Percentiles rank a stretch among this genome's conserved stretches.
Conservation (phyloP, 2,888 invertebrate genomes). For the Synergus japonicus region DNA sequence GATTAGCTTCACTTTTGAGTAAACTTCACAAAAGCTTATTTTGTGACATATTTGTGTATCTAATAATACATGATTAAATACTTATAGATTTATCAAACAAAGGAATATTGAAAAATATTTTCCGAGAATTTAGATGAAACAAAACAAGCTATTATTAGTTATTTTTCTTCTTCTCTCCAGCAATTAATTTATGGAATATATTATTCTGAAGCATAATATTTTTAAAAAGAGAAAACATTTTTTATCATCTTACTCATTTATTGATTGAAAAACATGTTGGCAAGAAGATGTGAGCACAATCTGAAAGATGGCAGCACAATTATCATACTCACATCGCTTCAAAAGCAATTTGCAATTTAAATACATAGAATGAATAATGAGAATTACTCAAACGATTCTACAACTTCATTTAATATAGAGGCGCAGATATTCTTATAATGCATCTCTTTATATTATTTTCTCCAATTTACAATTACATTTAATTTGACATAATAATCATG, state of each 20-base stretch:
- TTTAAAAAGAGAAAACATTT: not conserved
- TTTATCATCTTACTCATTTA: not conserved
- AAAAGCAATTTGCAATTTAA: slow-evolving; percentile 16
- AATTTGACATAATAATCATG: not conserved
- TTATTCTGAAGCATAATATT: too few species aligned
- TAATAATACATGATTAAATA: not conserved
- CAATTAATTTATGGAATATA: too few species aligned
- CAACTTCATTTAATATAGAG: slow-evolving; percentile 8
- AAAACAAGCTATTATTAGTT: too few species aligned
- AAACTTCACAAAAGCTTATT: not conserved
- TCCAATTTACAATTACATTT: not conserved
- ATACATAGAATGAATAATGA: not conserved
- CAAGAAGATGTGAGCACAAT: not conserved
- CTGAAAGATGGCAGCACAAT: slow-evolving; percentile 32
- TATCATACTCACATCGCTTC: slow-evolving; percentile 5
- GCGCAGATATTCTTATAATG: not conserved
- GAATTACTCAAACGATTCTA: slow-evolving; percentile 15
- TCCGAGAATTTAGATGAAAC: not conserved
- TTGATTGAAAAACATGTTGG: not conserved
- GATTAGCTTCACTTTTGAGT: not conserved
- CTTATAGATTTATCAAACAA: not conserved
- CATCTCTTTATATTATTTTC: not conserved
- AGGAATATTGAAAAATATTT: not conserved
- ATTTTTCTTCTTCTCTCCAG: too few species aligned
- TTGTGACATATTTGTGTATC: not conserved